Base-by-base conservation (phyloP, 2,888 invertebrate genomes). In the Hyalella azteca region DNA sequence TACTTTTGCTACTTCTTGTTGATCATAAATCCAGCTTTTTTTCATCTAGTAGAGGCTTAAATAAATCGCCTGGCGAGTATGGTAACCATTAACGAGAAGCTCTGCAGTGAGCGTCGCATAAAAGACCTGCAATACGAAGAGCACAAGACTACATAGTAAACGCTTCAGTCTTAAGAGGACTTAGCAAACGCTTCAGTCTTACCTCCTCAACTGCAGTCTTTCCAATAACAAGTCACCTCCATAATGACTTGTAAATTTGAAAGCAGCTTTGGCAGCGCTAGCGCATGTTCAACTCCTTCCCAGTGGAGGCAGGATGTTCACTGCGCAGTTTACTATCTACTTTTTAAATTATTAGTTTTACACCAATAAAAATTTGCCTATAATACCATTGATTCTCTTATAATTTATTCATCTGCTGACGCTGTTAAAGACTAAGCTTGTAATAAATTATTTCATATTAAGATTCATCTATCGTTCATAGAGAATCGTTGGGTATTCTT, bases 201-300 rank as follows among this genome's bases (percentile, higher is more conserved):
- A 66, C 36, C 66, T 66, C 19, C 11, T 5, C 36, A 36, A 29
- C 36, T 11, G 66, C 66, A 66, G 36, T 54, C 66, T 9, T 36
- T 32, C 36, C 32, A 19, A 66, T 66, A 39, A 66, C 1, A 36
- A 32, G 66, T 22, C 19, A 32, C 15, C 66, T 36, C 19, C 19
- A 19, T 66, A 66, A 66, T 66, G 66, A 66, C 66, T n/a, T 36
- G 66, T 66, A 66, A 66, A 66, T 66, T 66, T 66, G 66, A 15
- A 36, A 2, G 66, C 15, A 66, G 36, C 66, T 36, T 15, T 45
- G 11, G 11, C 11, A n/a, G n/a, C n/a, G n/a, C n/a, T n/a, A n/a
- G n/a, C n/a, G n/a, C n/a, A n/a, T n/a, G n/a, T n/a, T n/a, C n/a
- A n/a, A n/a, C n/a, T n/a, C n/a, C n/a, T n/a, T n/a, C n/a, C n/a